Percentiles rank a stretch among this genome's conserved stretches.
phyloP scores from a whole-genome alignment of 2,797 vertebrate genomes.

The Poecile montanus region DNA sequence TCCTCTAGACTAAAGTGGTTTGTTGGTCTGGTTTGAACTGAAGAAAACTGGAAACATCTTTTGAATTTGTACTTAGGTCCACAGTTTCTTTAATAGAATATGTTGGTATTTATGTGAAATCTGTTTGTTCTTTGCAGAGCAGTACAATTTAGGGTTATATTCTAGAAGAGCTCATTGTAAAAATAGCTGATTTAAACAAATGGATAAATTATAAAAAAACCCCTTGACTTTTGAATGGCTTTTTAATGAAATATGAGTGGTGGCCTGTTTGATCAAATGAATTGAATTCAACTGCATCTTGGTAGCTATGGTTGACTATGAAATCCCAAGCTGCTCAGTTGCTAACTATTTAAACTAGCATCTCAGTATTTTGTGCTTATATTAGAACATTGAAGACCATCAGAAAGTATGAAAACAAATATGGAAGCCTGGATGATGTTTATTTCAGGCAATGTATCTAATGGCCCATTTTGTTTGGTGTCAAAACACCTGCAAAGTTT shows the following conservation, averaged over 20 bases:
- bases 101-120: neutral
- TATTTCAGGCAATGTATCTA: constrained; percentile 34
- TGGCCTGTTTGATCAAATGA: neutral
- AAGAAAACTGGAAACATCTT: neutral
- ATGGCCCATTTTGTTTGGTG: neutral
- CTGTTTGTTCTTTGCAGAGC: neutral
- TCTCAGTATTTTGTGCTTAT: neutral
- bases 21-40: neutral
- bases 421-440: constrained; percentile 78
- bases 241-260: neutral
- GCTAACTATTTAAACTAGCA: neutral
- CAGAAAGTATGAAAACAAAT: constrained; percentile 81
- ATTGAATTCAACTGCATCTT: neutral
- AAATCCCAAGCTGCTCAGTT: neutral
- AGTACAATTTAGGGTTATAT: neutral
- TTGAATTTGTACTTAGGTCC: neutral
- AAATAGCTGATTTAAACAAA: neutral
- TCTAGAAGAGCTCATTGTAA: neutral
- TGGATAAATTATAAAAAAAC: accelerated
- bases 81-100: neutral
- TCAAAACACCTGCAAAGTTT: neutral
- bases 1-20: neutral
- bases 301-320: neutral
- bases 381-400: neutral
- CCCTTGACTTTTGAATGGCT: neutral